Percentiles rank a stretch among this genome's conserved stretches.
phyloP scores from a whole-genome alignment of 64 coral and sea anemone genomes.

The Stichodactyla helianthus region DNA sequence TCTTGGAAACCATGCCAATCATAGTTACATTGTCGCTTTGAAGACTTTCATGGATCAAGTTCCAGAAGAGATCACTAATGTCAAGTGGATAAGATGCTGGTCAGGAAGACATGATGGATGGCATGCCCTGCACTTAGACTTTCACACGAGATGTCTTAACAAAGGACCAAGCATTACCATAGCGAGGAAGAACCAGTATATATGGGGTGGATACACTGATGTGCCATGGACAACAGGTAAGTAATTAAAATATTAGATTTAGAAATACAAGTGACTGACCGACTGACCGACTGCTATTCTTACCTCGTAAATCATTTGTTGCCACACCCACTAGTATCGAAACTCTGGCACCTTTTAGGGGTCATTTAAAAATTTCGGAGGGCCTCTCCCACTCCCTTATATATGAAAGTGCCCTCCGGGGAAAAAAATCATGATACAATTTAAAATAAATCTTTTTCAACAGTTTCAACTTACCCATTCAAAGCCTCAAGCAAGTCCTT shows the following conservation, averaged over 20 bases:
- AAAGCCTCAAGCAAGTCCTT: not conserved
- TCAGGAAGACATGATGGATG: not conserved
- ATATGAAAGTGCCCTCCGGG: too few relatives aligned
- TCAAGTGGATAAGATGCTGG: not conserved
- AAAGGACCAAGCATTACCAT: not conserved
- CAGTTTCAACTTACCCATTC: not conserved
- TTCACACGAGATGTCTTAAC: not conserved
- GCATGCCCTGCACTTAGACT: not conserved
- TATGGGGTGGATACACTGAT: slow-evolving; percentile 13
- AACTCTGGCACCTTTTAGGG: too few relatives aligned
- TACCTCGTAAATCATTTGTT: too few relatives aligned
- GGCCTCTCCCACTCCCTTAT: not conserved
- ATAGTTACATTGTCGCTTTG: not conserved
- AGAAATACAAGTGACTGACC: not conserved
- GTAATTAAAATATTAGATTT: not conserved
- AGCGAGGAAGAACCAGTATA: not conserved
- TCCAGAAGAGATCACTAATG: not conserved
- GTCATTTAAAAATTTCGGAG: not conserved
- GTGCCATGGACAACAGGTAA: not conserved
- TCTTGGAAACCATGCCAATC: not conserved
- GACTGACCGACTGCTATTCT: not conserved
- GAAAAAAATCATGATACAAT: not conserved
- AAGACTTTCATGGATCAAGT: not conserved
- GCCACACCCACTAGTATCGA: too few relatives aligned
- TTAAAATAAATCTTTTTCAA: not conserved